Evolutionary conservation across 2,888 invertebrate species (phyloP), one percentile per base, ranked within the genome.

Genomic region (Rhyacophila evoluta): DNA sequence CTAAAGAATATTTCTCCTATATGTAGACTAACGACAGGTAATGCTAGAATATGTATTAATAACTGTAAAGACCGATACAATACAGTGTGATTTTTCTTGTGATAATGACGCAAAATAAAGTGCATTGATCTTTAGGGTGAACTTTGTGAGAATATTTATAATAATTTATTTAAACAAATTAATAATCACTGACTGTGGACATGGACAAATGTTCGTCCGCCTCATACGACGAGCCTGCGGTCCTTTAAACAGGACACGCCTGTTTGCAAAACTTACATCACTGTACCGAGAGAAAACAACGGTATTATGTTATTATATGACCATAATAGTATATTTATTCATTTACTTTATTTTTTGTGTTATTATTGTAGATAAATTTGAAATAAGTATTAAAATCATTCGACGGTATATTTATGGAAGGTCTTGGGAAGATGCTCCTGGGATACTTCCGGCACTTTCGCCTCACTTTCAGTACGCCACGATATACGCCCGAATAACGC

Each of bases 131-230:
- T 70, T 19, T n/a, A 2, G 10, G 10, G 55, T 55, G 55, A 25
- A 55, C 55, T 19, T 55, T 25, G 25, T 55, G 19, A 25, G 19
- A 55, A 25, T 25, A n/a, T n/a, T n/a, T n/a, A n/a, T n/a, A 55
- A 55, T 72, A 36, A 37, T 77, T 37, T 71, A 79, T 77, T 55
- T 67, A 77, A 74, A 79, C 79, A 77, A 79, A 79, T 79, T 79
- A 77, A 79, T 79, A 77, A 74, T 79, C 79, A 74, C 72, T 55
- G 12, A 38, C 67, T 41, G 55, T 38, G 69, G 79, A 79, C 79
- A 77, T 28, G 29, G 74, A 77, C 67, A 73, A 74, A 77, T 71
- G 79, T 36, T 15, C 68, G 15, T 68, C 25, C 77, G 77, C 72
- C 70, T 79, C 55, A 12, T 38, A 27, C 27, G 71, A 69, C 37